Base-by-base conservation (phyloP, 2,888 invertebrate genomes). In the Blomia tropicalis region DNA sequence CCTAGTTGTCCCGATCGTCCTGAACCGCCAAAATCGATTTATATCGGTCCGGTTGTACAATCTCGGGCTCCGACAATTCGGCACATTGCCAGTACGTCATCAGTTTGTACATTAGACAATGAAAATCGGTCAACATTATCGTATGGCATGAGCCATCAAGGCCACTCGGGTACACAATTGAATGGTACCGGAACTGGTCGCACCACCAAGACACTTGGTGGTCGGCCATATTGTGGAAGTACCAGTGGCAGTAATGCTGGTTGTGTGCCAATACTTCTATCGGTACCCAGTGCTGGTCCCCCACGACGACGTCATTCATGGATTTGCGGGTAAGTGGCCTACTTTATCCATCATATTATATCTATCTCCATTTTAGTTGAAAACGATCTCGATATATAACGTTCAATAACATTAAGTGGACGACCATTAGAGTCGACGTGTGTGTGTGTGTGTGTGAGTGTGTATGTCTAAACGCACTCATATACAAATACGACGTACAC, bases 291-390 rank as follows among this genome's bases (percentile, higher is more conserved):
- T 5, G 58, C 14, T n/a, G 59, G 63, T 30, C 59, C 60, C 53
- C 66, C 65, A 29, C 63, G 64, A 63, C 77, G 83, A 60, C 76
- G 84, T 67, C 84, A 84, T 73, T 83, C 83, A 66, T 84, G 84
- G 84, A 84, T 84, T 72, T 83, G 83, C 73, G 77, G 83, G 83
- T 84, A 75, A 64, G 67, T 62, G 22, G 27, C 41, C 22, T 60
- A 83, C 83, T 7, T 83, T 83, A 7, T 81, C 82, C 0, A 74
- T 76, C 4, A 44, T n/a, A 30, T 82, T 81, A 64, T 77, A 79
- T 58, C 29, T 47, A 41, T 17, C 41, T 41, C n/a, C n/a, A n/a
- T n/a, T n/a, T n/a, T n/a, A n/a, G n/a, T n/a, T n/a, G n/a, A n/a
- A n/a, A n/a, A n/a, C n/a, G n/a, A n/a, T n/a, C n/a, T n/a, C n/a